Evolutionary conservation across 2,888 invertebrate species (phyloP).

Genomic region (Troides helena): DNA sequence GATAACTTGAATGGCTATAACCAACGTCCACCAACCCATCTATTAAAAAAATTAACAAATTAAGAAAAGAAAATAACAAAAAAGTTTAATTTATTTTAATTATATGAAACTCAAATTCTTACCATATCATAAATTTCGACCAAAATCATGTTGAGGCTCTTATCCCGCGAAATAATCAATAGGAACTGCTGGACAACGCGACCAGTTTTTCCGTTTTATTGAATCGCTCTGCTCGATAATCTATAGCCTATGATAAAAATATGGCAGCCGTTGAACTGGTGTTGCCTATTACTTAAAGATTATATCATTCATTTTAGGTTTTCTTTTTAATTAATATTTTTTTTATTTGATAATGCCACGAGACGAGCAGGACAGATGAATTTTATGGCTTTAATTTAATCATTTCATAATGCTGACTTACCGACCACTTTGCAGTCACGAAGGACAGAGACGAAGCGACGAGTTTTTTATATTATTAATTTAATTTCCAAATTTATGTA

Average conservation of each 20-base stretch:
- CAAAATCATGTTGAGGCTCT: slow-evolving; percentile 45
- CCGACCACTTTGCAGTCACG: too few species aligned
- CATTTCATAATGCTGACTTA: too few species aligned
- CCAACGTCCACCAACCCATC: slow-evolving; percentile 72
- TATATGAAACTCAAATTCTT: slow-evolving; percentile 33
- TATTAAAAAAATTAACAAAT: slow-evolving; percentile 39
- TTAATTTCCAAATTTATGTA: too few species aligned
- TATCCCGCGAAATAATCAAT: slow-evolving; percentile 3
- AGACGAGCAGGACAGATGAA: too few species aligned
- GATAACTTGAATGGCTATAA: slow-evolving; percentile 64
- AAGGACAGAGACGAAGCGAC: too few species aligned
- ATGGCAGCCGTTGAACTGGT: background rate
- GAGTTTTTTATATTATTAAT: too few species aligned
- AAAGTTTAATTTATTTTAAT: slow-evolving; percentile 29
- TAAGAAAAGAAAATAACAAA: slow-evolving; percentile 31
- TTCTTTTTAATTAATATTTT: too few species aligned
- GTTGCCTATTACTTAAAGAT: too few species aligned
- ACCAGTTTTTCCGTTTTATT: slow-evolving; percentile 11
- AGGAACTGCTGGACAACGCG: slow-evolving; percentile 10
- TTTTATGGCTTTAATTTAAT: too few species aligned
- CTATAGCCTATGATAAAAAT: background rate
- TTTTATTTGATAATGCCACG: too few species aligned
- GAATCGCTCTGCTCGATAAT: slow-evolving; percentile 1
- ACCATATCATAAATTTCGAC: slow-evolving; percentile 60
- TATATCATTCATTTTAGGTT: too few species aligned